Evolutionary conservation across 2,888 invertebrate genomes (phyloP).

Genomic region (Lordiphosa fenestrarum): DNA sequence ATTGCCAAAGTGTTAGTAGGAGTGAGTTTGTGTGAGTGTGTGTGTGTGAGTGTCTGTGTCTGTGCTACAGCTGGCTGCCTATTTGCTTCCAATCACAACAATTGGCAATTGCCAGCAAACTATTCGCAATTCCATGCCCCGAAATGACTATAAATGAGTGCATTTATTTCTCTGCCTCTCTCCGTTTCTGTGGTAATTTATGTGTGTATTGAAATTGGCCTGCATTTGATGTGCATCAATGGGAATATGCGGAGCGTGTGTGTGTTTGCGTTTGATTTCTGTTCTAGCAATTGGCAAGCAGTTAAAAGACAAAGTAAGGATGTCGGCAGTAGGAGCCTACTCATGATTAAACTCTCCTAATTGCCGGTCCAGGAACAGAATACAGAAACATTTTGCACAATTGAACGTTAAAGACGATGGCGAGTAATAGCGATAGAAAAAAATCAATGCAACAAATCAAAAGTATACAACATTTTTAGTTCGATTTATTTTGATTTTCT

Average conservation of each 20-base stretch:
- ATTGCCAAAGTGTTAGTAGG: conserved; percentile 27
- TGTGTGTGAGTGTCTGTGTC: conserved; percentile 7
- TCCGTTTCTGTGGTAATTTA: conserved; percentile 23
- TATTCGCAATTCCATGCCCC: conserved; percentile 45
- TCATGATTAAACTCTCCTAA: conserved; percentile 2
- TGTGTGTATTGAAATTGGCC: conserved; percentile 16
- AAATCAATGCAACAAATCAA: no score
- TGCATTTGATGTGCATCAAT: conserved; percentile 11
- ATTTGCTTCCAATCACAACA: conserved; percentile 56
- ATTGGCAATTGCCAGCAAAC: conserved; percentile 52
- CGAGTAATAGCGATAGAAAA: no score
- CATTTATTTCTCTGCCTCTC: conserved; percentile 28
- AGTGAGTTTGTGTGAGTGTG: conserved; percentile 13
- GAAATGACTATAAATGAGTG: conserved; percentile 57
- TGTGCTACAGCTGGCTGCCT: conserved; percentile 14
- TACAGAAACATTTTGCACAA: not conserved
- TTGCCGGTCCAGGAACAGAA: not conserved
- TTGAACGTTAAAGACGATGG: no score
- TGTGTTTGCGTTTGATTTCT: conserved; percentile 2
- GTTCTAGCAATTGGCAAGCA: conserved; percentile 8
- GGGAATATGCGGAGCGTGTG: not conserved
- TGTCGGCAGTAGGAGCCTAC: not conserved
- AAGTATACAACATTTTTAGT: no score
- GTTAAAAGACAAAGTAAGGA: conserved; percentile 1
- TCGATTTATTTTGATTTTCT: no score